These are phyloP conservation scores for Hapalemur alaotrensis DNA, from an alignment of 2,797 vertebrate species.

Conservation along the genomic window DNA sequence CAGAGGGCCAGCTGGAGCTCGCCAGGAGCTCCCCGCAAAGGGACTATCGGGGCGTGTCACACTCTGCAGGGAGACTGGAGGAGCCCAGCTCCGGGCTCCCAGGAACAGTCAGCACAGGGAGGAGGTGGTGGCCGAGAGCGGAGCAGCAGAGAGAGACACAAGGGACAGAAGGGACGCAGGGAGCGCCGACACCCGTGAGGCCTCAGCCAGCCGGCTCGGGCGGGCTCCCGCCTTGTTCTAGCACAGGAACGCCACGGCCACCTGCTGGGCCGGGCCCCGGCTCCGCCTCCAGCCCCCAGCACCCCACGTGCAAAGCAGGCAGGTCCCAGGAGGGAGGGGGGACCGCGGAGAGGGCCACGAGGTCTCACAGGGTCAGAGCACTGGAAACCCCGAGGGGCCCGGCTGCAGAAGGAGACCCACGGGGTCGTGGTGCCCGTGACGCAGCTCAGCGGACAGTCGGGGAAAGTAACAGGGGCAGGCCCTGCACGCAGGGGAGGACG, in stretches of 20 bases:
- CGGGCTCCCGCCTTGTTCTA: background rate
- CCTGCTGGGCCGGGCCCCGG: accelerated
- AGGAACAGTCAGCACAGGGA: background rate
- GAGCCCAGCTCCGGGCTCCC: background rate
- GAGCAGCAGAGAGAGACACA: background rate
- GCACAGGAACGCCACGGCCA: accelerated
- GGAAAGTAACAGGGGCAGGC: background rate
- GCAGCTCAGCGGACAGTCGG: accelerated
- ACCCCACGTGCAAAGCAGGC: too few relatives aligned
- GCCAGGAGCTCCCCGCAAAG: background rate
- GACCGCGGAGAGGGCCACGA: background rate
- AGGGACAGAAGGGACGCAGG: too few relatives aligned
- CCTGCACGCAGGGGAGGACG: background rate
- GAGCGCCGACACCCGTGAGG: accelerated
- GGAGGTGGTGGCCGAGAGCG: accelerated
- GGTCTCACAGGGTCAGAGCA: conserved; percentile 17
- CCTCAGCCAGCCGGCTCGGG: background rate
- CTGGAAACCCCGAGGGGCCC: conserved; percentile 17
- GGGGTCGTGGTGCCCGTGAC: background rate
- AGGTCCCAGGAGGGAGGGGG: background rate
- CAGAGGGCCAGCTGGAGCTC: background rate
- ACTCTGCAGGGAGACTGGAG: background rate
- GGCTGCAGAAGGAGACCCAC: conserved; percentile 42
- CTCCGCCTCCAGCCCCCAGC: background rate
- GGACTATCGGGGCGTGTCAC: accelerated